Base-by-base conservation (phyloP, 2,113 vertebrate species). In the Cryptotis parvus region DNA sequence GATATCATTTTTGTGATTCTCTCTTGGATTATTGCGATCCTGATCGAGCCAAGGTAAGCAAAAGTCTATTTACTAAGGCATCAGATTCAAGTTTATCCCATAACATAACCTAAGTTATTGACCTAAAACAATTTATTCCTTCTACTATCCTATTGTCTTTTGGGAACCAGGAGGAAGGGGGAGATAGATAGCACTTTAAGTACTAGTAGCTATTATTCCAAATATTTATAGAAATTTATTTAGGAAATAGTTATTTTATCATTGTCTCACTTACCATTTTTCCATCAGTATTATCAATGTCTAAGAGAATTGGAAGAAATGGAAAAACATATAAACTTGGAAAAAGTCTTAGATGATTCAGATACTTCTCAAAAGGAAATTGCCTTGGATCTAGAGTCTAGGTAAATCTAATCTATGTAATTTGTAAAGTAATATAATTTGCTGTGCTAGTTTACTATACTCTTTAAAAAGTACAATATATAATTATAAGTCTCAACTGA, bases 1-100 rank as follows among this genome's bases (percentile, higher is more conserved):
- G 98, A 63, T 96, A 97, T 77, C 97, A 97, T 94, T 98, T 98
- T 90, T 98, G 98, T 94, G 96, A 97, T 85, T 97, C 97, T 66
- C 97, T 98, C 66, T 94, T 98, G 84, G 96, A 97, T 58, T 98
- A 96, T 55, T 96, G 95, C 94, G 96, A 97, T 95, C 97, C 97
- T 15, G 96, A 98, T 68, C 93, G 91, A 69, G 89, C 92, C 39
- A 98, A 98, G 96, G 97, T 98, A 97, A 96, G 95, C 39, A 14
- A 94, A n/a, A 87, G 79, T 63, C 8, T 9, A 1, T 33, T 15
- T 39, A 31, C 26, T 6, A 39, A 68, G 16, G 9, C 65, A 37
- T 92, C 77, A 65, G 63, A 52, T 69, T 89, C 88, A 66, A 82
- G 9, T 22, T 9, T 22, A 27, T 69, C n/a, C 33, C 35, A 33